phyloP scores from a whole-genome alignment of 2,888 invertebrate genomes.

The Ectobius pallidus region DNA sequence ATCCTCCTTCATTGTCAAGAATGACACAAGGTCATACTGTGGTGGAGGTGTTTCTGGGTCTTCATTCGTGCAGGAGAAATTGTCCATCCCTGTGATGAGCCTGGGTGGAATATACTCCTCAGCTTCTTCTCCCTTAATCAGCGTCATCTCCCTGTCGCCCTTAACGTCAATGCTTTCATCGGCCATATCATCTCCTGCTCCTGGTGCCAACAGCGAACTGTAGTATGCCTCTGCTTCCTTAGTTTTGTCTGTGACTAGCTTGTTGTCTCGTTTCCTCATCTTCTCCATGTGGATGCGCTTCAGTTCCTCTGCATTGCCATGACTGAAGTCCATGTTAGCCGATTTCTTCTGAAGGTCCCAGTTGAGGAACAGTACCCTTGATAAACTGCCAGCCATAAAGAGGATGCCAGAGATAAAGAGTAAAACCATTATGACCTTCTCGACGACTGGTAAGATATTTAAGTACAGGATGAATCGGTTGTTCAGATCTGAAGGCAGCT shows the following conservation, averaged over 20 bases:
- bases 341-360: conserved; percentile 40
- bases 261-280: conserved; percentile 25
- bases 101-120: neutral
- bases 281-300: conserved; percentile 6
- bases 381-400: conserved; percentile 60
- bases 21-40: neutral
- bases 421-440: conserved; percentile 62
- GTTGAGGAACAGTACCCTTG: conserved; percentile 50
- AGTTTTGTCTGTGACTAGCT: conserved; percentile 48
- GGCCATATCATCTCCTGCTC: neutral
- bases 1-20: neutral
- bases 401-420: conserved; percentile 59
- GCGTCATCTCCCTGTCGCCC: neutral
- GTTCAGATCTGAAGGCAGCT: conserved; percentile 66
- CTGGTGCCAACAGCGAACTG: conserved; percentile 52
- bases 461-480: conserved; percentile 74
- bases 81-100: neutral
- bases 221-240: conserved; percentile 56
- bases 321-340: conserved; percentile 17
- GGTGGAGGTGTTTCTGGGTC: neutral
- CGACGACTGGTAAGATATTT: conserved; percentile 70
- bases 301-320: neutral
- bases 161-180: neutral
- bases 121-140: neutral
- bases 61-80: neutral